These are phyloP conservation scores for Dipodomys stephensi DNA, from an alignment of 2,113 vertebrate genomes.

Conservation along the genomic window DNA sequence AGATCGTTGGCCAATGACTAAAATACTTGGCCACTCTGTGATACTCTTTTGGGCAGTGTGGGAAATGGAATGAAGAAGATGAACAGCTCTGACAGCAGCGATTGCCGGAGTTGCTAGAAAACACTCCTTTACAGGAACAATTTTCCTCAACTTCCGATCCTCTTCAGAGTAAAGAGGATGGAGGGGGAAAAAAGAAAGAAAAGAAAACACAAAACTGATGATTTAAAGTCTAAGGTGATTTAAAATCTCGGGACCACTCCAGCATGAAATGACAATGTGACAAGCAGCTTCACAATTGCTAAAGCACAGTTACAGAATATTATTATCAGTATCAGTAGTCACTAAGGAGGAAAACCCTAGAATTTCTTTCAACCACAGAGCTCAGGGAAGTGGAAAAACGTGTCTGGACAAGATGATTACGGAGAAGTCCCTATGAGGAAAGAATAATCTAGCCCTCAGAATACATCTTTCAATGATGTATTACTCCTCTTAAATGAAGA, in stretches of 20 bases:
- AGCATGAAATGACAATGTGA: not conserved
- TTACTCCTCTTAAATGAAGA: conserved; percentile 5
- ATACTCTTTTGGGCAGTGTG: not conserved
- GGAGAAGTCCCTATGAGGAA: conserved; percentile 14
- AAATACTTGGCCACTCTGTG: not conserved
- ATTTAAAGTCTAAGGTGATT: not conserved
- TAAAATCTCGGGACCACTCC: not conserved
- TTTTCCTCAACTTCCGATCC: conserved; percentile 5
- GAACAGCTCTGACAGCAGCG: conserved; percentile 18
- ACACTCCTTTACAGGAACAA: not conserved
- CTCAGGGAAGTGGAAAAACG: conserved; percentile 9
- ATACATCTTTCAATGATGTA: not conserved
- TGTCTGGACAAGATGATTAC: conserved; percentile 41
- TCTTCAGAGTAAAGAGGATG: not conserved
- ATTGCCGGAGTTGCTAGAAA: not conserved
- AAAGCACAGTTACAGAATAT: not conserved
- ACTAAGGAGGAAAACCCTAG: conserved; percentile 8
- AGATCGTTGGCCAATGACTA: not conserved
- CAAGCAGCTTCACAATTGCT: not conserved
- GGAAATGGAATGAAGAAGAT: not conserved
- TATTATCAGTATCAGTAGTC: not conserved
- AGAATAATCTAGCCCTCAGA: conserved; percentile 38
- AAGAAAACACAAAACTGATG: too few species aligned
- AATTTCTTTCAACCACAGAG: conserved; percentile 26
- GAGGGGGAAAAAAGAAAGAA: not conserved